A percentile compares a stretch with the other conserved stretches of the same genome.
These are phyloP conservation scores for Hiodon alosoides DNA, from an alignment of 2,113 vertebrate species.

Conservation along the genomic window DNA sequence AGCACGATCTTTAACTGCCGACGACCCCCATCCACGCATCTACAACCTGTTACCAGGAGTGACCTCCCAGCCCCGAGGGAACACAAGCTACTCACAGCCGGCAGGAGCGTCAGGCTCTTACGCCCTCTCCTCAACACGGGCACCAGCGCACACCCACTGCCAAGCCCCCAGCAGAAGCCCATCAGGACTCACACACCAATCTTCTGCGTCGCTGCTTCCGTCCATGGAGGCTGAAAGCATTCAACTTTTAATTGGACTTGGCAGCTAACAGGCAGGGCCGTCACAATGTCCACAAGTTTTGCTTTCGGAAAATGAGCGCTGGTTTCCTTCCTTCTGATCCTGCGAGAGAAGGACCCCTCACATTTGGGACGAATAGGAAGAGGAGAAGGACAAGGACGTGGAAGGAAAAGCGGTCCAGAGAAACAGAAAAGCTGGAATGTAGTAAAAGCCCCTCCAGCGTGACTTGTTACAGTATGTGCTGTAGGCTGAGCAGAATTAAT, in stretches of 20 bases:
- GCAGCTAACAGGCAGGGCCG: constrained; percentile 24
- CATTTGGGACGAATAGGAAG: not conserved
- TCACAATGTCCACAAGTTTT: constrained; percentile 19
- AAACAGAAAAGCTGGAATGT: not conserved
- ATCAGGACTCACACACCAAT: constrained; percentile 40
- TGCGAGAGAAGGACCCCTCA: not conserved
- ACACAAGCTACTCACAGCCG: constrained; percentile 15
- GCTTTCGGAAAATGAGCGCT: constrained; percentile 14
- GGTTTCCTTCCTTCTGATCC: constrained; percentile 4
- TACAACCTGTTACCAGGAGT: constrained; percentile 28
- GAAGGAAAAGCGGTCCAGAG: not conserved
- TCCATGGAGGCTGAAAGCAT: constrained; percentile 42
- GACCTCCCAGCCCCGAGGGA: not conserved
- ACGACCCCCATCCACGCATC: not conserved
- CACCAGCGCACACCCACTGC: constrained; percentile 34
- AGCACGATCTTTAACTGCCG: not conserved
- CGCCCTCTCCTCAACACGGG: constrained; percentile 7
- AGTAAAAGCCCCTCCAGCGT: constrained; percentile 20
- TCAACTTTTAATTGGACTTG: constrained; percentile 38
- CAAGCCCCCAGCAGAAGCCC: constrained; percentile 40
- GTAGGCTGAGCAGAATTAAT: constrained; percentile 41
- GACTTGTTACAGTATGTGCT: constrained; percentile 39
- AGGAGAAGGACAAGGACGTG: not conserved
- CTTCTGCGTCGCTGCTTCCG: constrained; percentile 40
- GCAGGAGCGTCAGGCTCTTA: constrained; percentile 19